Evolutionary conservation across 1,140 invertebrate genomes (phyloP).

Genomic region (Drosophila melanogaster): DNA sequence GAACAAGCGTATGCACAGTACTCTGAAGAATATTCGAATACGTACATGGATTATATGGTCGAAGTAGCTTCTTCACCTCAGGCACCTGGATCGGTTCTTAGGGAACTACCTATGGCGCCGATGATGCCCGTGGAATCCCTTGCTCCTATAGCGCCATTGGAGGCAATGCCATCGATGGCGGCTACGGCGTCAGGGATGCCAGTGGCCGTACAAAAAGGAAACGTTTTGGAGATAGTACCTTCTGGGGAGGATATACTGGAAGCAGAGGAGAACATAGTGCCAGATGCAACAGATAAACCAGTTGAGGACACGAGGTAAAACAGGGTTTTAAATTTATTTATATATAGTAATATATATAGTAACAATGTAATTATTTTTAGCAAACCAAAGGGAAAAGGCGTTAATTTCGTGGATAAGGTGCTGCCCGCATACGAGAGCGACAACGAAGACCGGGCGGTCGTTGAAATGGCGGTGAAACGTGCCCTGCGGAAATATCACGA

Average conservation of each 20-base stretch:
- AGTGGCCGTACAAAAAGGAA: constrained; percentile 80
- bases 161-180: constrained; percentile 6
- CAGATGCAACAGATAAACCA: constrained; percentile 26
- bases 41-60: constrained; percentile 27
- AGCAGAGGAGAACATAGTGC: background rate
- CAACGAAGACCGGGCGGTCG: constrained; percentile 64
- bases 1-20: constrained; percentile 70
- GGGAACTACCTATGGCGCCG: constrained; percentile 28
- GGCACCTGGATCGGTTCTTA: constrained; percentile 10
- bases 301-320: constrained; percentile 55
- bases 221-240: constrained; percentile 82
- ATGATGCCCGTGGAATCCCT: constrained; percentile 7
- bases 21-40: constrained; percentile 31
- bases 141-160: constrained; percentile 48
- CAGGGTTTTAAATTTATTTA: background rate
- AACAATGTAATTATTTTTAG: constrained; percentile 32
- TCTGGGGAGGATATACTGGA: constrained; percentile 9
- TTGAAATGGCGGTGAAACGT: constrained; percentile 51
- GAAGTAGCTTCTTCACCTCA: constrained; percentile 6
- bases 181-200: constrained; percentile 50
- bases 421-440: constrained; percentile 75
- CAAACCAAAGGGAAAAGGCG: constrained; percentile 71
- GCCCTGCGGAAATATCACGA: constrained; percentile 39
- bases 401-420: constrained; percentile 77
- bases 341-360: background rate